A percentile compares a stretch with the other conserved stretches of the same genome.
Conservation (phyloP, 2,797 vertebrate species). For the Karalla daura region DNA sequence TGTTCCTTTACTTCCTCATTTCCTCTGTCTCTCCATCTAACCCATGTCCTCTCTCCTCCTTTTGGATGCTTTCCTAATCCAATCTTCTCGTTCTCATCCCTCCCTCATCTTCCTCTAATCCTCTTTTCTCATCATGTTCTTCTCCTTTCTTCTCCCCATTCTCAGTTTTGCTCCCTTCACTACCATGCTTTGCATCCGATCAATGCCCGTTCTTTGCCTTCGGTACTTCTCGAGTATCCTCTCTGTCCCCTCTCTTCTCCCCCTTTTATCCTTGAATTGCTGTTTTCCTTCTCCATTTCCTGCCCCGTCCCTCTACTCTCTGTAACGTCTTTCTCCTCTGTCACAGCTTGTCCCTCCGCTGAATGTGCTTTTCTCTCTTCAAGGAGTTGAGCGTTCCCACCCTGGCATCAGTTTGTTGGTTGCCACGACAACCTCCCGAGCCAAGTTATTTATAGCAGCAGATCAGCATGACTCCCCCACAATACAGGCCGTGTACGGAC, state of each 20-base stretch:
- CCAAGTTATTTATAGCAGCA: constrained; percentile 85
- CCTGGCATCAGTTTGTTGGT: constrained; percentile 84
- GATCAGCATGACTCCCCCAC: constrained; percentile 64
- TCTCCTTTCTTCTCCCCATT: background rate
- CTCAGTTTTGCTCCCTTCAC: background rate
- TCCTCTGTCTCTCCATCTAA: background rate
- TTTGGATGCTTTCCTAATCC: background rate
- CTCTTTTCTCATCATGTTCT: background rate
- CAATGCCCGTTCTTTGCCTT: background rate
- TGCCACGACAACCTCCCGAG: constrained; percentile 81
- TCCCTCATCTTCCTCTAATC: constrained; percentile 4
- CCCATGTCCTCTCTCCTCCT: background rate
- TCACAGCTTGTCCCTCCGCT: constrained; percentile 15
- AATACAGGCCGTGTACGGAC: constrained; percentile 41
- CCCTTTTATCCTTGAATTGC: background rate
- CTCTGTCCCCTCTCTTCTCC: background rate
- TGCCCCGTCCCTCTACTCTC: constrained; percentile 1
- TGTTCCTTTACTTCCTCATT: background rate
- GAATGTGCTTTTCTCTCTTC: constrained; percentile 49
- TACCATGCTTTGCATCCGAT: constrained; percentile 1
- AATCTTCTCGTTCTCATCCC: background rate
- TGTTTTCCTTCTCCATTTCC: constrained; percentile 9
- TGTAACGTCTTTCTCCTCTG: constrained; percentile 16
- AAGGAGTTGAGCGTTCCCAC: constrained; percentile 66
- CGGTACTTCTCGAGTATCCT: background rate